Base-by-base conservation (phyloP, 2,797 vertebrate species). In the Leptodactylus fallax region DNA sequence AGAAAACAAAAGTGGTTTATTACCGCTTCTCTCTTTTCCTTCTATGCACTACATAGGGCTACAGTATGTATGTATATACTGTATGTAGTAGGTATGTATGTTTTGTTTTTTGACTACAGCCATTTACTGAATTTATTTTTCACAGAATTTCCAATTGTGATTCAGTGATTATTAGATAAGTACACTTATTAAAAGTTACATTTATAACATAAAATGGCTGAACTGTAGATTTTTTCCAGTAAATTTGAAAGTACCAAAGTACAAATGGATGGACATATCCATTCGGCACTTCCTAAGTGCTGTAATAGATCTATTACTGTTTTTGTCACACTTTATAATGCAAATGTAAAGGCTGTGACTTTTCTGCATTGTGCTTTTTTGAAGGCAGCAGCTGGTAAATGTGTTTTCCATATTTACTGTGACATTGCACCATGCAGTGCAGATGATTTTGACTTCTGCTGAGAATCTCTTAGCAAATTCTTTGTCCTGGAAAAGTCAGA, bases 381-480 rank as follows among this genome's bases (percentile, higher is more conserved):
- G 65, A 85, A 74, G 82, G 21, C 76, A 81, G 83, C 83, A 85
- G 74, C 27, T 23, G 67, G 45, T 85, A 80, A 88, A 85, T 81
- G 78, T 69, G 17, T 71, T 85, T 81, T 76, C 83, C 56, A 71
- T 85, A 85, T 85, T 88, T 88, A 85, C 63, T 85, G 74, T 85
- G 87, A 85, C 65, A 79, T 27, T 85, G 81, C 65, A 88, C 81
- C 85, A 87, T 61, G 79, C 79, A 49, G 87, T 72, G 83, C 87
- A 81, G 56, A 80, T 74, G 77, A 79, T 83, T 79, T 85, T 88
- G 76, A 76, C 23, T 74, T 81, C 77, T 85, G 82, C 76, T 80
- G 82, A 80, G 77, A 85, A 84, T 83, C 81, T 76, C 58, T 83
- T 76, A 83, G 63, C 76, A 85, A 49, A 84, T 85, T 81, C 45